Base-by-base conservation (phyloP, 2,888 invertebrate species). In the Leptothorax acervorum region DNA sequence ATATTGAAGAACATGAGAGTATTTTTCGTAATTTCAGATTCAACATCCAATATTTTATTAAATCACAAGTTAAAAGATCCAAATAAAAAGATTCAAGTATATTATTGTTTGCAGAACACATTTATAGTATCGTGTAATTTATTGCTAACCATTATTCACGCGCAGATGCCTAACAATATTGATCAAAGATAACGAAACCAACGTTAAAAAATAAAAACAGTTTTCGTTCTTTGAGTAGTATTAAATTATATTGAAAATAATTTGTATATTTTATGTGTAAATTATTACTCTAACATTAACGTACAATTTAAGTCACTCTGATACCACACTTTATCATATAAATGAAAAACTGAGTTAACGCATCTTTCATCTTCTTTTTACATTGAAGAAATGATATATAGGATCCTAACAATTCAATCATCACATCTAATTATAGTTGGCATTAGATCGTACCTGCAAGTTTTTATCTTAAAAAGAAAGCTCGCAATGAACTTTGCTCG, bases 391-490 rank as follows among this genome's bases (percentile, higher is more conserved):
- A 39, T 39, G 55, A 53, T 18, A 39, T 9, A 5, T 28, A 23
- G 23, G 23, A 4, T n/a, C 4, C 8, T 12, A 53, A 60, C 28
- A 18, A 55, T 2, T 62, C 31, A 23, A 55, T 15, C 62, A 45
- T 62, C 23, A 31, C 57, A 15, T 39, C 48, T 63, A 63, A 51
- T 51, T 75, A 63, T 39, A 75, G 15, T 18, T 23, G 31, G n/a
- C 5, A 15, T 45, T 42, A 42, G 3, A 62, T 48, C n/a, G 15
- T 48, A 23, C 28, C 11, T 51, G n/a, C 3, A 63, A 51, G 35
- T 23, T 35, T 53, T 63, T 8, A 28, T 51, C 11, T 65, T 15
- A 1, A 42, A 23, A 23, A 51, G 11, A 23, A 31, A 39, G 51
- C 35, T 63, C 4, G n/a, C 35, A 35, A 35, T 35, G 39, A 53